A percentile compares a stretch with the other conserved stretches of the same genome.
phyloP scores from a whole-genome alignment of 2,888 invertebrate species.

The Cerastis leucographa region DNA sequence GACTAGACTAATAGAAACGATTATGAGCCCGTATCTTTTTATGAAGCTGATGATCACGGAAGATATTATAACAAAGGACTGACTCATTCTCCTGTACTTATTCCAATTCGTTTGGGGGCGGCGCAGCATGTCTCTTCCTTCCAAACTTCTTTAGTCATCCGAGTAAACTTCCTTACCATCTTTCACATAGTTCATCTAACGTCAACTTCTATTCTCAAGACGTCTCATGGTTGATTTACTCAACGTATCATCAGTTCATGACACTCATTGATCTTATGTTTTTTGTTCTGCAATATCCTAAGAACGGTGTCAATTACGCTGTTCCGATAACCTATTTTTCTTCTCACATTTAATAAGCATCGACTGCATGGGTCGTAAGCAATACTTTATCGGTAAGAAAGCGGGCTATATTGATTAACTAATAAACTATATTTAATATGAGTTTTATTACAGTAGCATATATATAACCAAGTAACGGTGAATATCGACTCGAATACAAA shows the following conservation, averaged over 20 bases:
- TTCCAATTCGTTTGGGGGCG: background rate
- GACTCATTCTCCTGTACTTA: background rate
- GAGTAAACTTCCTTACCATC: background rate
- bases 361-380: background rate
- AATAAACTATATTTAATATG: slow-evolving; percentile 7
- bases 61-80: slow-evolving; percentile 7
- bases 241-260: background rate
- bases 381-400: slow-evolving; percentile 4
- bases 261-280: background rate
- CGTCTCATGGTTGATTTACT: background rate
- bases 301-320: slow-evolving; percentile 18
- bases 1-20: slow-evolving; percentile 37
- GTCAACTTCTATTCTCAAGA: background rate
- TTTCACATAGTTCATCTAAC: background rate
- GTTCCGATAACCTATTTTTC: slow-evolving; percentile 19
- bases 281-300: slow-evolving; percentile 11
- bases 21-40: slow-evolving; percentile 35
- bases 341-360: slow-evolving; percentile 15
- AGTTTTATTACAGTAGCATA: background rate
- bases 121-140: background rate
- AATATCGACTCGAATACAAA: background rate
- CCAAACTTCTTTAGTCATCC: background rate
- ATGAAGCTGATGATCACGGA: slow-evolving; percentile 14
- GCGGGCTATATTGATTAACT: slow-evolving; percentile 18
- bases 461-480: slow-evolving; percentile 24